Evolutionary conservation across 2,888 invertebrate species (phyloP).

Genomic region (Cheiracanthium punctorium): DNA sequence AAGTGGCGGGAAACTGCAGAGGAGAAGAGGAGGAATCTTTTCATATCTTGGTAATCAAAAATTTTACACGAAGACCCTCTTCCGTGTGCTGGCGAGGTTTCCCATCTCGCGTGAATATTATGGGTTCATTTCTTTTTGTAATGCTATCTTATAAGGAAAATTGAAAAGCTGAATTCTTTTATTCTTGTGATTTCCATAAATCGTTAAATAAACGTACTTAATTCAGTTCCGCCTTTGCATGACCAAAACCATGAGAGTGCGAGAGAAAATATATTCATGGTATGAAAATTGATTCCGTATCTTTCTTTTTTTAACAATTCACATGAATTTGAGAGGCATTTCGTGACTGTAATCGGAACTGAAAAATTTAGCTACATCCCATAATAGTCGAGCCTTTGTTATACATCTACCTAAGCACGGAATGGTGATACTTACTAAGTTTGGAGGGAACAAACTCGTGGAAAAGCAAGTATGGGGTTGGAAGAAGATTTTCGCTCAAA

Average conservation of each 20-base stretch:
- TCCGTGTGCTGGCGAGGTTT: constrained; percentile 30
- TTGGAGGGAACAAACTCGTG: no score
- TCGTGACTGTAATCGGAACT: constrained; percentile 54
- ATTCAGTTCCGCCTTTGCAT: constrained; percentile 51
- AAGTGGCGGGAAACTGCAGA: constrained; percentile 31
- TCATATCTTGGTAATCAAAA: constrained; percentile 29
- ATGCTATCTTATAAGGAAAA: constrained; percentile 55
- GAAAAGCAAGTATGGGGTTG: no score
- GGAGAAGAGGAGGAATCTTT: not conserved
- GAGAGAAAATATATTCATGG: constrained; percentile 57
- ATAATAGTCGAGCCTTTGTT: constrained; percentile 48
- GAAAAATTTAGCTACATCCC: constrained; percentile 59
- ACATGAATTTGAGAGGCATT: constrained; percentile 41
- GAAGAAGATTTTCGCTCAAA: not conserved
- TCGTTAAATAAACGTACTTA: constrained; percentile 64
- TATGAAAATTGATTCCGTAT: constrained; percentile 67
- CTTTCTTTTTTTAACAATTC: constrained; percentile 44
- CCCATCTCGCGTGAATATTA: constrained; percentile 49
- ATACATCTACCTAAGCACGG: constrained; percentile 47
- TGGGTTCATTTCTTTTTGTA: constrained; percentile 56
- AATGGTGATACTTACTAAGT: constrained; percentile 29
- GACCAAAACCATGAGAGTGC: constrained; percentile 43
- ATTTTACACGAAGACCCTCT: constrained; percentile 36
- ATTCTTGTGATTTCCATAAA: constrained; percentile 56
- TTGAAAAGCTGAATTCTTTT: constrained; percentile 47